phyloP scores from a whole-genome alignment of 2,797 vertebrate species.

The Falco novaeseelandiae region DNA sequence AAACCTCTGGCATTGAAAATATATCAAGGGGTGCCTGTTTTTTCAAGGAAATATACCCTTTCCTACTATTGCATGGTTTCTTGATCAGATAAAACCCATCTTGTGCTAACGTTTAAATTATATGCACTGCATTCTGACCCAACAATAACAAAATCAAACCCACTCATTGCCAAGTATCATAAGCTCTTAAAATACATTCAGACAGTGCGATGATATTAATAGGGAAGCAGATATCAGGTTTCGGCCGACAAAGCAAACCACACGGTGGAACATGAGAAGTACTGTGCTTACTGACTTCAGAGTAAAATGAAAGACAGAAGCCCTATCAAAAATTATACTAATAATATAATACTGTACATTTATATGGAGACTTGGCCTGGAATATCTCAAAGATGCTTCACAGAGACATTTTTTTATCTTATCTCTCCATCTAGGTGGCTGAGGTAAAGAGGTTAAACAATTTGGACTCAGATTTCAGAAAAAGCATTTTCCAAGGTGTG shows the following conservation, averaged over 20 bases:
- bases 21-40: conserved; percentile 38
- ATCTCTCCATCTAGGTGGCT: conserved; percentile 7
- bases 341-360: conserved; percentile 4
- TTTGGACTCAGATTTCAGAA: neutral
- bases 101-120: conserved; percentile 73
- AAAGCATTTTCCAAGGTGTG: neutral
- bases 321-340: conserved; percentile 23
- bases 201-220: conserved; percentile 75
- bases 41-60: conserved; percentile 66
- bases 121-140: conserved; percentile 67
- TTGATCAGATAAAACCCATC: conserved; percentile 74
- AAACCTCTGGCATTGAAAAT: conserved; percentile 63
- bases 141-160: conserved; percentile 77
- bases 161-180: conserved; percentile 45
- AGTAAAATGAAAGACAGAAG: conserved; percentile 57
- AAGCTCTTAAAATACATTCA: conserved; percentile 75
- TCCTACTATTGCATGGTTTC: conserved; percentile 65
- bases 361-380: neutral
- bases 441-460: conserved; percentile 13
- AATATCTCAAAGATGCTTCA: conserved; percentile 25
- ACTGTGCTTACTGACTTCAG: conserved; percentile 35
- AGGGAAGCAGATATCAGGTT: conserved; percentile 71
- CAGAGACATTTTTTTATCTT: conserved; percentile 31
- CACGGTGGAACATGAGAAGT: conserved; percentile 61
- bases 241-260: conserved; percentile 69